phyloP scores from a whole-genome alignment of 2,797 vertebrate species.

The Oceanodroma leucorhoa region DNA sequence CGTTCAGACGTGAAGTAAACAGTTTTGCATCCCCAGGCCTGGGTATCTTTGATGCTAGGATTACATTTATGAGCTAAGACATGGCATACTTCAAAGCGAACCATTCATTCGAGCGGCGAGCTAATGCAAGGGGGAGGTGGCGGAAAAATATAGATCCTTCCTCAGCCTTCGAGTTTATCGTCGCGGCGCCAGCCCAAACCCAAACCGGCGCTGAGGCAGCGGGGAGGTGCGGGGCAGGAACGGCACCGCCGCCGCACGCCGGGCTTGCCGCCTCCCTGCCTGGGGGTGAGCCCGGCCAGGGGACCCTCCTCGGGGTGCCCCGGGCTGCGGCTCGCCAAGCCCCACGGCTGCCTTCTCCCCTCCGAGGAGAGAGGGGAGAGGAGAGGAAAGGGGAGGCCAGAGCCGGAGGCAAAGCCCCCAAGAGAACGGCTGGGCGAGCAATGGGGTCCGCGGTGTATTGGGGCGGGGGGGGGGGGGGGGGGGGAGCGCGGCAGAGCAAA shows the following conservation, averaged over 20 bases:
- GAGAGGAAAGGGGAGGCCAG: background rate
- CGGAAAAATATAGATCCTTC: slow-evolving; percentile 6
- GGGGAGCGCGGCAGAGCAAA: background rate
- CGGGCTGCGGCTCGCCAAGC: background rate
- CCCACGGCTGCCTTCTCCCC: background rate
- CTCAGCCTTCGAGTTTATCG: background rate
- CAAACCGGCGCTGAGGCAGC: background rate
- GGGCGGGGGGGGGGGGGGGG: fast-evolving
- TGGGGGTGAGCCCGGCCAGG: background rate
- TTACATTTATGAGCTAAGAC: slow-evolving; percentile 84
- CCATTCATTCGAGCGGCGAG: slow-evolving; percentile 73
- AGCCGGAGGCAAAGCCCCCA: background rate
- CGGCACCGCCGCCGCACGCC: background rate
- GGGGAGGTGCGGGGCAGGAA: background rate
- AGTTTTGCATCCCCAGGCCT: slow-evolving; percentile 72
- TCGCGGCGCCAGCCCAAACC: background rate
- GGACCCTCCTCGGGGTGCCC: background rate
- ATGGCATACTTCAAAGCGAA: slow-evolving; percentile 79
- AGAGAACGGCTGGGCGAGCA: background rate
- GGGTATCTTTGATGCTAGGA: slow-evolving; percentile 78
- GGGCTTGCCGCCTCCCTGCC: background rate
- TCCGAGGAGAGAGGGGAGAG: background rate
- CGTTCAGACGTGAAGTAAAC: slow-evolving; percentile 75
- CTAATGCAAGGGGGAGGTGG: background rate
- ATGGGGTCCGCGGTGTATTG: background rate